A percentile compares a stretch with the other conserved stretches of the same genome.
These are phyloP conservation scores for Petrocephalus zakoni DNA, from an alignment of 2,113 vertebrate genomes.

Conservation along the genomic window DNA sequence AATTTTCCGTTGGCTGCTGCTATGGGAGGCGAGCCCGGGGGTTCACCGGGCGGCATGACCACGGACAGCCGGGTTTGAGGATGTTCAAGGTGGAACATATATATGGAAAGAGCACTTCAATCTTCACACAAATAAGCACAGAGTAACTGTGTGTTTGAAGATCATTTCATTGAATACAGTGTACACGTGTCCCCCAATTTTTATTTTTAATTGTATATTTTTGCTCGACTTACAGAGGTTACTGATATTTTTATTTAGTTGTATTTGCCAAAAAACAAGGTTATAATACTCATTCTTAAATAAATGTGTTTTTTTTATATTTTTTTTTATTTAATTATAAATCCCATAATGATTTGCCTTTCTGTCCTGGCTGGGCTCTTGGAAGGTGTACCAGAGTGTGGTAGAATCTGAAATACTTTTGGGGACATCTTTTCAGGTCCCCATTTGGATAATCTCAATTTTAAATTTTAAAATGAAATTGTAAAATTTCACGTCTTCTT, in stretches of 20 bases:
- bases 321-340: too few relatives aligned
- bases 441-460: not conserved
- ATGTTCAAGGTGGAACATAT: not conserved
- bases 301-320: not conserved
- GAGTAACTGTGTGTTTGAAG: not conserved
- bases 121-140: not conserved
- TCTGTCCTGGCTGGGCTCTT: not conserved
- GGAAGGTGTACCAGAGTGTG: too few relatives aligned
- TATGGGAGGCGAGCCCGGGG: not conserved
- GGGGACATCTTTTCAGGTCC: not conserved
- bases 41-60: not conserved
- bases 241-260: not conserved
- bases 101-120: not conserved
- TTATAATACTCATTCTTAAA: not conserved
- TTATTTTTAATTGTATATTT: not conserved
- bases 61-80: not conserved
- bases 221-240: not conserved
- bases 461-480: too few relatives aligned
- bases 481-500: too few relatives aligned
- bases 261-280: not conserved
- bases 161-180: not conserved
- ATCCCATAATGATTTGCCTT: not conserved
- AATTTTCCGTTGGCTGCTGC: not conserved
- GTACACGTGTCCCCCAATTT: not conserved
- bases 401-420: too few relatives aligned